Evolutionary conservation across 2,888 invertebrate genomes (phyloP), one percentile per base, ranked within the genome.

Genomic region (Phanerotoma sp.): DNA sequence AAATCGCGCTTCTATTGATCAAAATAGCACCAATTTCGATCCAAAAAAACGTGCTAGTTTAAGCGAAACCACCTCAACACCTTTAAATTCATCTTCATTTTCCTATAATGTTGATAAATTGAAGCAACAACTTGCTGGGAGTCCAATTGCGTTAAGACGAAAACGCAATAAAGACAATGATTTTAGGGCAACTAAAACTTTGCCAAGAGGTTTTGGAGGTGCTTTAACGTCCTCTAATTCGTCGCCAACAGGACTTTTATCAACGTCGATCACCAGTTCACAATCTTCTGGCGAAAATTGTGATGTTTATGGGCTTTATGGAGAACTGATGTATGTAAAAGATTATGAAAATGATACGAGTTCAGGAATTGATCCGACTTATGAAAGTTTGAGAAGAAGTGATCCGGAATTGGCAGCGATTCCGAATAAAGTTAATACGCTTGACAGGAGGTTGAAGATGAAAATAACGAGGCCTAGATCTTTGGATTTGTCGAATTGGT

Each of bases 241-340:
- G 10, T 25, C 48, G 15, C 33, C 28, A 13, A 28, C 42, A 13
- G 50, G 45, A 15, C 30, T 44, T 3, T 44, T 82, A 33, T 83
- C 83, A 0, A 82, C 81, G 30, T 81, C 82, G 1, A 80, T 80
- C 35, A 80, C 82, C 5, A 83, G 83, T 0, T 80, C 84, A 0
- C 84, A 84, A 62, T 82, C 84, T 56, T 82, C 83, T 1, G 86
- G 85, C 11, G 82, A 82, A 49, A 81, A 81, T 51, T 92, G 91
- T 70, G 93, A 94, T 76, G 92, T 94, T 0, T 94, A 93, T 72
- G 93, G 93, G 0, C 79, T 95, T 1, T 95, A 93, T 72, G 91
- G 91, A 2, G 93, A 94, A 70, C 79, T 95, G 53, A 91, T 95
- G 84, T 92, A 92, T 73, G 88, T 92, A 1, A 90, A 89, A 70